phyloP scores from a whole-genome alignment of 2,888 invertebrate species.

The Coelopa pilipes region DNA sequence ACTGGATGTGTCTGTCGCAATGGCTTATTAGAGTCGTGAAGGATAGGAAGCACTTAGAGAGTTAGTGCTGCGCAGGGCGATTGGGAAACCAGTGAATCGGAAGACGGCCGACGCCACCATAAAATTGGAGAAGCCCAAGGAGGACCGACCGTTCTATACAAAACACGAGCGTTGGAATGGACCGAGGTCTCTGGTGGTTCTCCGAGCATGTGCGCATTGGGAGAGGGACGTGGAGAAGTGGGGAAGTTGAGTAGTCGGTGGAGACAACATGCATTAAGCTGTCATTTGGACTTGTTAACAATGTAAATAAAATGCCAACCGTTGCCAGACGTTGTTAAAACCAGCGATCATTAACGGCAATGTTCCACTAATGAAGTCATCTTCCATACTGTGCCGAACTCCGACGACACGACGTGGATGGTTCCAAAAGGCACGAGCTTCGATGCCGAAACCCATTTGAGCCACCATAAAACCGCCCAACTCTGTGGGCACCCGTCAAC shows the following conservation, averaged over 20 bases:
- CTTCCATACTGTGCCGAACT: not conserved
- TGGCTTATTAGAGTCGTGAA: too few species aligned
- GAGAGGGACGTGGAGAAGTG: too few species aligned
- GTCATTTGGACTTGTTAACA: conserved; percentile 19
- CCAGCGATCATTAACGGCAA: not conserved
- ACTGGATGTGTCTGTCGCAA: too few species aligned
- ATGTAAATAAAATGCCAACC: conserved; percentile 17
- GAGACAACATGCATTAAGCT: not conserved
- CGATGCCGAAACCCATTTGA: not conserved
- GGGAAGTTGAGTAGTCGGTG: not conserved
- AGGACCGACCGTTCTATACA: too few species aligned
- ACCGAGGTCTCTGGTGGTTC: too few species aligned
- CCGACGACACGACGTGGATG: not conserved
- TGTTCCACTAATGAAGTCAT: conserved; percentile 24
- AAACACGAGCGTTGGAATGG: too few species aligned
- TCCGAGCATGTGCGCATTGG: too few species aligned
- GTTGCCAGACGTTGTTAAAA: conserved; percentile 1
- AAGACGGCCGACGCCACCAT: too few species aligned
- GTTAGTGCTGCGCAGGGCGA: too few species aligned
- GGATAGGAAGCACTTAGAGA: too few species aligned
- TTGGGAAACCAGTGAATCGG: too few species aligned
- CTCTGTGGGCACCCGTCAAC: not conserved
- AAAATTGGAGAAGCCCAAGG: too few species aligned
- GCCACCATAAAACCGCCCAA: conserved; percentile 3
- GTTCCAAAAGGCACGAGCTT: conserved; percentile 11